Evolutionary conservation across 2,888 invertebrate genomes (phyloP).

Genomic region (Mimumesa dahlbomi): DNA sequence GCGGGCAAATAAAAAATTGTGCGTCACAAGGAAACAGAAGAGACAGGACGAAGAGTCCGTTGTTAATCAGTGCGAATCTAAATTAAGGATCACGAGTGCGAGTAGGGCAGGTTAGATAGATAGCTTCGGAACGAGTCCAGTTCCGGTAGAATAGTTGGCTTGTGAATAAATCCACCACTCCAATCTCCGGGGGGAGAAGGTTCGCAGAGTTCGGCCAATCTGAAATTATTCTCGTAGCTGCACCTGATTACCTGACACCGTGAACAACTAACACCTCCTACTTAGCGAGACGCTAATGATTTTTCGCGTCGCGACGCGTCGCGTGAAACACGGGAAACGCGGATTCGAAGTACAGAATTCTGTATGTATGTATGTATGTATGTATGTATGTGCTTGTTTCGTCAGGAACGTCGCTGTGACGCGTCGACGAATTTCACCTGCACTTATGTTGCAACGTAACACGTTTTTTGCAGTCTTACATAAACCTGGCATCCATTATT

Average conservation of each 20-base stretch:
- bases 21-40: not conserved
- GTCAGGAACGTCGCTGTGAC: no score
- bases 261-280: not conserved
- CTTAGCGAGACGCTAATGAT: not conserved
- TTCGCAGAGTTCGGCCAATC: conserved; percentile 41
- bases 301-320: not conserved
- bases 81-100: conserved; percentile 33
- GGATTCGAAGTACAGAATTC: no score
- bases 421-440: no score
- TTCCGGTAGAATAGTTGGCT: conserved; percentile 37
- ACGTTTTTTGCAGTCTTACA: no score
- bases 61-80: conserved; percentile 44
- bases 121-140: conserved; percentile 25
- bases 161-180: conserved; percentile 34
- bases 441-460: no score
- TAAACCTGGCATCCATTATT: no score
- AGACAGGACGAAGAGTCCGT: not conserved
- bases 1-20: not conserved
- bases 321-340: no score
- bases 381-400: no score
- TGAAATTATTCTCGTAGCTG: conserved; percentile 39
- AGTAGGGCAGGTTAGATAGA: conserved; percentile 34
- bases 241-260: conserved; percentile 37
- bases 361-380: no score
- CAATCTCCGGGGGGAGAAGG: conserved; percentile 37